phyloP scores from a whole-genome alignment of 1,140 invertebrate genomes.

The Lysiphlebus fabarum region DNA sequence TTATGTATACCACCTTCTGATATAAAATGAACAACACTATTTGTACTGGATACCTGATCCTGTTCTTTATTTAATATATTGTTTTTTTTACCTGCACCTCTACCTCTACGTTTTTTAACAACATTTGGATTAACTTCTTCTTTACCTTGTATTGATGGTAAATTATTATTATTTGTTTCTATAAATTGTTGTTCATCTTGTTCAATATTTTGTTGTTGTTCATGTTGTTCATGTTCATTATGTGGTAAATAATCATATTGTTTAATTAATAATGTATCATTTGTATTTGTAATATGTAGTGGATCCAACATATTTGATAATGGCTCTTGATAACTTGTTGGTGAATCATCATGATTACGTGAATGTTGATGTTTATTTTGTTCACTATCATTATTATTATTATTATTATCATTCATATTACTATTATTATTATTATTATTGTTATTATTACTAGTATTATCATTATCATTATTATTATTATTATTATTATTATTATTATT shows the following conservation, averaged over 20 bases:
- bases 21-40: slow-evolving; percentile 40
- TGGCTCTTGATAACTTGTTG: slow-evolving; percentile 44
- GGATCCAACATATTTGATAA: slow-evolving; percentile 45
- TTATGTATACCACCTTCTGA: slow-evolving; percentile 60
- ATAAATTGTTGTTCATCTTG: slow-evolving; percentile 28
- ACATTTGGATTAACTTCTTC: slow-evolving; percentile 38
- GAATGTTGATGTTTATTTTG: too few relatives aligned
- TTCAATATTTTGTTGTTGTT: background rate
- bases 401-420: too few relatives aligned
- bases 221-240: slow-evolving; percentile 10
- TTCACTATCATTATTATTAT: too few relatives aligned
- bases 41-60: slow-evolving; percentile 34
- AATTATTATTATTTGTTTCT: slow-evolving; percentile 42
- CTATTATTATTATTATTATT: too few relatives aligned
- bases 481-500: too few relatives aligned
- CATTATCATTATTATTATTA: too few relatives aligned
- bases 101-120: background rate
- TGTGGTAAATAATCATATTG: slow-evolving; percentile 36
- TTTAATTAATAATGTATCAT: slow-evolving; percentile 43
- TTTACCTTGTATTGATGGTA: slow-evolving; percentile 35
- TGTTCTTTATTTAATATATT: slow-evolving; percentile 36
- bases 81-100: slow-evolving; percentile 32
- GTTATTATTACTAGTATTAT: slow-evolving; percentile 25
- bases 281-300: slow-evolving; percentile 40
- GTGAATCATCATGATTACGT: slow-evolving; percentile 28